Evolutionary conservation across 1,140 invertebrate species (phyloP), one percentile per base, ranked within the genome.

Genomic region (Trypoxylus dichotomus): DNA sequence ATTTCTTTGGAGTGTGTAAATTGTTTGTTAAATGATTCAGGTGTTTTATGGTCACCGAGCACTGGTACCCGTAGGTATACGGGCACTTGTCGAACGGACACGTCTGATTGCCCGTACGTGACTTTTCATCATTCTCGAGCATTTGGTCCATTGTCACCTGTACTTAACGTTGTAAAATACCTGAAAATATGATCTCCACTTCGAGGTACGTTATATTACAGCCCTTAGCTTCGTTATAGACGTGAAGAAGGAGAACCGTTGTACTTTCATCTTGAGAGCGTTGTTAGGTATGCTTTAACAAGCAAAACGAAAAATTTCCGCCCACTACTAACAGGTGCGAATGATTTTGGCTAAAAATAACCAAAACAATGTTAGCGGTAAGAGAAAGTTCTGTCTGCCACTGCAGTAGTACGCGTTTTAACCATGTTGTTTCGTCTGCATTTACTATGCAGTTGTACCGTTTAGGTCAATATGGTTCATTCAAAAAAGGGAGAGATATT

Each of bases 121-220:
- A 79, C 79, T 79, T 79, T 79, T 54, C 47, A 63, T 32, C 79
- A 76, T 54, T 79, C 60, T 76, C 58, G 27, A 58, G 43, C 74
- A 75, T 79, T 76, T 77, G 21, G 58, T 73, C 63, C 54, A 79
- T 79, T 73, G 78, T 58, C 78, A 68, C 75, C 77, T 43, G 74
- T 21, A 58, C 21, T 63, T 76, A 63, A 58, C n/a, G 72, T 68
- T 68, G 60, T 68, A 68, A 68, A 68, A 68, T 68, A 68, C 60
- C 60, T 68, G 60, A 68, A 68, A 68, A 68, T 68, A 68, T 68
- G 60, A 68, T 68, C 60, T 68, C 60, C 60, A 68, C 60, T 68
- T 68, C 60, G 60, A 68, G 60, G 60, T 68, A 68, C 27, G 60
- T 68, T 68, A 68, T 68, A 29, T 68, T 68, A 24, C 60, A 68